These are phyloP conservation scores for Coenonympha glycerion DNA, from an alignment of 2,888 invertebrate genomes.

Conservation along the genomic window DNA sequence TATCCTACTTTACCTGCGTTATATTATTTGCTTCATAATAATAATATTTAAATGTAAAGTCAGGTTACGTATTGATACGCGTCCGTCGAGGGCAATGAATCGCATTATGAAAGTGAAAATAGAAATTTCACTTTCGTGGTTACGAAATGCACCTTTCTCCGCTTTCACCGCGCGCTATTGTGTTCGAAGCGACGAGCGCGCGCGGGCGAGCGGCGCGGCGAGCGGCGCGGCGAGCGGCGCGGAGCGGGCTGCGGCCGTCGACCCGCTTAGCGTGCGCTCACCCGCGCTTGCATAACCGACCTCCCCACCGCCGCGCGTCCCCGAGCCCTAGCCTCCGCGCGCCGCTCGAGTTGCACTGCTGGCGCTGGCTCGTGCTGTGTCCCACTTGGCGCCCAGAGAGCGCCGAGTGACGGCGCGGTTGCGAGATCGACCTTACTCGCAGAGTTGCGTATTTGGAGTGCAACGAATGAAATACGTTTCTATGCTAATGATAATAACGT, in stretches of 20 bases:
- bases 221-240: constrained; percentile 57
- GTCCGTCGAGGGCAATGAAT: constrained; percentile 49
- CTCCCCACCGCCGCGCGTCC: constrained; percentile 47
- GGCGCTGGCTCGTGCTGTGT: constrained; percentile 31
- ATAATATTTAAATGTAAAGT: neutral
- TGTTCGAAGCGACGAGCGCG: constrained; percentile 30
- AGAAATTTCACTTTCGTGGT: constrained; percentile 73
- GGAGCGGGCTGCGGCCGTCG: constrained; percentile 66
- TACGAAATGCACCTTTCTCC: constrained; percentile 75
- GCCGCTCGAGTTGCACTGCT: constrained; percentile 35
- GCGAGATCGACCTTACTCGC: constrained; percentile 57
- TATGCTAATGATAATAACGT: neutral
- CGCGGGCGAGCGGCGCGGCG: constrained; percentile 56
- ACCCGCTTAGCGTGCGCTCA: constrained; percentile 82
- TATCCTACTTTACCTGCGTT: neutral
- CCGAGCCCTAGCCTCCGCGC: constrained; percentile 30
- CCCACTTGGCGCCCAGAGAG: constrained; percentile 47
- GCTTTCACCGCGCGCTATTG: constrained; percentile 61
- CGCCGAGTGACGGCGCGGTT: constrained; percentile 35
- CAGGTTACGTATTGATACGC: constrained; percentile 16
- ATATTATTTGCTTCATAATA: neutral
- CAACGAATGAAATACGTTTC: constrained; percentile 10
- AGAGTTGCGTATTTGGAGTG: constrained; percentile 54
- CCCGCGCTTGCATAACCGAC: constrained; percentile 75
- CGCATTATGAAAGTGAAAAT: constrained; percentile 71